A percentile compares a stretch with the other conserved stretches of the same genome.
Conservation (phyloP, 2,113 vertebrate species). For the Prietella phreatophila region DNA sequence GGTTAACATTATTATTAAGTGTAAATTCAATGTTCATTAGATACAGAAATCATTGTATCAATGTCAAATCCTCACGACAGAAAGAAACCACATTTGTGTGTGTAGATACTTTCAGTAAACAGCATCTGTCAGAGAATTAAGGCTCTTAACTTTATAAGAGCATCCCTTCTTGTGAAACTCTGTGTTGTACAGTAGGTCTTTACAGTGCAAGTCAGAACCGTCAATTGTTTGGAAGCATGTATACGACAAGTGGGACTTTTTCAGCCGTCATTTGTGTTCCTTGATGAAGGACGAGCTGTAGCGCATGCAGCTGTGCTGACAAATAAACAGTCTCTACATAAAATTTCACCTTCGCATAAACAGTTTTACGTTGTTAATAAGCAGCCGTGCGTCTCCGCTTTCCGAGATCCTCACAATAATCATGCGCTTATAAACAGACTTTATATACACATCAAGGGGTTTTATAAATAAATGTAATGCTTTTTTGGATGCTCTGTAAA, state of each 20-base stretch:
- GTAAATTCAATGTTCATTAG: too few relatives aligned
- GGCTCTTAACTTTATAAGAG: not conserved
- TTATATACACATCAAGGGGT: not conserved
- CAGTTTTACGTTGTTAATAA: not conserved
- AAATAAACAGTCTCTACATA: not conserved
- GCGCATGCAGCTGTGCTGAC: not conserved
- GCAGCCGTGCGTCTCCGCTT: not conserved
- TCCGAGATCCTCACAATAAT: not conserved
- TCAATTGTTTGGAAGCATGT: not conserved
- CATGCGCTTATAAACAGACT: not conserved
- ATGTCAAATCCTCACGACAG: too few relatives aligned
- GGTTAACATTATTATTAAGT: too few relatives aligned
- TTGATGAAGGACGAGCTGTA: not conserved
- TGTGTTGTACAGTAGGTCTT: not conserved
- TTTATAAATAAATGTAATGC: not conserved
- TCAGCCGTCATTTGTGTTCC: not conserved
- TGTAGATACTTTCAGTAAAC: too few relatives aligned
- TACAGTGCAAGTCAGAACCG: not conserved
- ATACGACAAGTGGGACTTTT: not conserved
- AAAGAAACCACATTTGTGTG: too few relatives aligned
- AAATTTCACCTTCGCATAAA: not conserved
- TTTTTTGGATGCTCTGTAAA: not conserved
- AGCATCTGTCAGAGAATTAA: not conserved
- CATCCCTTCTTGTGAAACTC: not conserved
- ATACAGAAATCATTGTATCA: not conserved